phyloP scores from a whole-genome alignment of 2,113 vertebrate genomes.

The Rhinopomastus cyanomelas region DNA sequence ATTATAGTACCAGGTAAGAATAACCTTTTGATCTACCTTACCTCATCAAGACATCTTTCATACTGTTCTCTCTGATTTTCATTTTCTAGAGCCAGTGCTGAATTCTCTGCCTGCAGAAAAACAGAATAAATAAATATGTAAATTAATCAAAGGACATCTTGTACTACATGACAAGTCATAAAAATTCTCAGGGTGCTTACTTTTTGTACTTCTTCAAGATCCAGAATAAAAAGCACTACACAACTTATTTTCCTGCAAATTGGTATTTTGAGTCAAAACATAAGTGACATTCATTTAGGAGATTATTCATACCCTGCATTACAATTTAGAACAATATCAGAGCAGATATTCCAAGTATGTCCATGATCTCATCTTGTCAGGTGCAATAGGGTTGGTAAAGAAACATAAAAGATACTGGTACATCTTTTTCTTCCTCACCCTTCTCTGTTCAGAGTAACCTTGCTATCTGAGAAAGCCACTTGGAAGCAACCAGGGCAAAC shows the following conservation, averaged over 20 bases:
- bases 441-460: neutral
- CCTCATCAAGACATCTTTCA: constrained; percentile 92
- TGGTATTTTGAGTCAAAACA: constrained; percentile 55
- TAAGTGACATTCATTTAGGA: constrained; percentile 51
- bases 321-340: constrained; percentile 30
- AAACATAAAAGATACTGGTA: constrained; percentile 19
- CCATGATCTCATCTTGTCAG: constrained; percentile 38
- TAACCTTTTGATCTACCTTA: constrained; percentile 68
- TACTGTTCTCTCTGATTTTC: constrained; percentile 92
- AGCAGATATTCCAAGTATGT: constrained; percentile 27
- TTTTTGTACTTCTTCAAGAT: constrained; percentile 34
- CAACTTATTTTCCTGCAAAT: constrained; percentile 25
- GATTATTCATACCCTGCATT: constrained; percentile 28
- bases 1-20: constrained; percentile 18
- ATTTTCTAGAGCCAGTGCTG: constrained; percentile 85
- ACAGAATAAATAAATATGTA: constrained; percentile 36
- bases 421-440: neutral
- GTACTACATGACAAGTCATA: constrained; percentile 23
- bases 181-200: neutral
- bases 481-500: neutral
- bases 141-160: constrained; percentile 44
- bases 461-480: neutral
- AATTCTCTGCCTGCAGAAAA: constrained; percentile 85
- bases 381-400: constrained; percentile 4
- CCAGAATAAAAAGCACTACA: constrained; percentile 29